Conservation (phyloP, 64 coral and sea anemone species). For the Anthopleura sola region DNA sequence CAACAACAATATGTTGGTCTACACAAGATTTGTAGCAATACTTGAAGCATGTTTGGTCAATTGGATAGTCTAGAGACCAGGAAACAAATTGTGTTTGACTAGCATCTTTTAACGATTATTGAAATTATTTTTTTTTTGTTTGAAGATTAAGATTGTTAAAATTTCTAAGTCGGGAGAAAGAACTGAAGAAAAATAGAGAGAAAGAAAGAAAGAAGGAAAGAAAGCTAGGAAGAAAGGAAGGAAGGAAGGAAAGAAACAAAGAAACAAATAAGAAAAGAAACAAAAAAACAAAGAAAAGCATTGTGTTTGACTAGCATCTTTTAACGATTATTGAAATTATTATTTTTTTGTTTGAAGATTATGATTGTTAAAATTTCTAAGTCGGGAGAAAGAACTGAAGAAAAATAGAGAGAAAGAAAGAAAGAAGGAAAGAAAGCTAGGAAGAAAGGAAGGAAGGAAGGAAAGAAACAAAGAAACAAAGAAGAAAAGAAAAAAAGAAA, state of each 20-base stretch:
- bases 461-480: too few species aligned
- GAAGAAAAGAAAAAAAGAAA: background rate
- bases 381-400: background rate
- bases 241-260: too few species aligned
- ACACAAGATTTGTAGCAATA: background rate
- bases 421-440: too few species aligned
- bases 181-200: background rate
- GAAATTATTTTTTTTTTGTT: background rate
- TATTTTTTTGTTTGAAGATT: background rate
- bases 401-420: background rate
- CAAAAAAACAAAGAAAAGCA: background rate
- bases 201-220: background rate
- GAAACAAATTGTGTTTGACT: background rate
- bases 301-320: background rate
- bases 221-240: too few species aligned
- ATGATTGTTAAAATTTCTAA: background rate
- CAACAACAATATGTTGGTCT: background rate
- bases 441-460: too few species aligned
- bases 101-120: background rate
- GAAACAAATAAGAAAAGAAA: background rate
- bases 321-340: background rate
- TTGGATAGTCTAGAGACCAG: background rate
- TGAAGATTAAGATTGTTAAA: background rate
- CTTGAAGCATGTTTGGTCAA: background rate
- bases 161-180: background rate